Evolutionary conservation across 2,113 vertebrate species (phyloP).

Genomic region (Pseudorhombus dupliciocellatus): DNA sequence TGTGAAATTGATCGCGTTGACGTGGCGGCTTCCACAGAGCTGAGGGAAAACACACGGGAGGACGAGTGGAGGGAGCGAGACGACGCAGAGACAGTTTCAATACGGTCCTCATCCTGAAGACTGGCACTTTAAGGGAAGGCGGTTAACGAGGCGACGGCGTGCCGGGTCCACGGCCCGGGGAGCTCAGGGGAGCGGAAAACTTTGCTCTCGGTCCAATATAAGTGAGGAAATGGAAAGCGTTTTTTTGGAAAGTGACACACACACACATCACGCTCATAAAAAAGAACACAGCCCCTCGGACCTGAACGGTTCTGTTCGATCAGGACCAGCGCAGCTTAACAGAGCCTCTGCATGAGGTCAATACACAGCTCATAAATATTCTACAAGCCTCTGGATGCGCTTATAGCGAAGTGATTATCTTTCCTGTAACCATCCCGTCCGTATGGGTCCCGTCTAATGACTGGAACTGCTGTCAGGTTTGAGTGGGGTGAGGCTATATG

Average conservation of each 20-base stretch:
- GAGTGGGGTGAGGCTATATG: too few species aligned
- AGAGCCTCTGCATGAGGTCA: background rate
- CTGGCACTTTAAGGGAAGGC: constrained; percentile 17
- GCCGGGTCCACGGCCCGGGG: constrained; percentile 10
- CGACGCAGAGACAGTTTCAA: constrained; percentile 2
- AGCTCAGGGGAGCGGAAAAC: constrained; percentile 23
- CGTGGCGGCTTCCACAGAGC: background rate
- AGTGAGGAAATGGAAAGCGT: constrained; percentile 14
- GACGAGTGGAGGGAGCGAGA: background rate
- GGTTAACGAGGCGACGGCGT: constrained; percentile 11
- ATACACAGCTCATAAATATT: background rate
- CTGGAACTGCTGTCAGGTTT: too few species aligned
- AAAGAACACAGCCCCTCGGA: constrained; percentile 6
- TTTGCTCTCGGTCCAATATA: constrained; percentile 18
- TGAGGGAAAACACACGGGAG: constrained; percentile 8
- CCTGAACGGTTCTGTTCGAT: background rate
- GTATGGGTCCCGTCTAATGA: too few species aligned
- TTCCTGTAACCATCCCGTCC: background rate
- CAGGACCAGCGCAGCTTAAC: constrained; percentile 1
- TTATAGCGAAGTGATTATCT: background rate
- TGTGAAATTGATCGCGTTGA: constrained; percentile 30
- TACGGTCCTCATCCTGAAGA: constrained; percentile 19
- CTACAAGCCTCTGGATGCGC: background rate
- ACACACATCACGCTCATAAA: constrained; percentile 11
- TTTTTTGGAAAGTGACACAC: constrained; percentile 23